Evolutionary conservation across 1,140 invertebrate genomes (phyloP), one percentile per base, ranked within the genome.

Genomic region (Drosophila orena): DNA sequence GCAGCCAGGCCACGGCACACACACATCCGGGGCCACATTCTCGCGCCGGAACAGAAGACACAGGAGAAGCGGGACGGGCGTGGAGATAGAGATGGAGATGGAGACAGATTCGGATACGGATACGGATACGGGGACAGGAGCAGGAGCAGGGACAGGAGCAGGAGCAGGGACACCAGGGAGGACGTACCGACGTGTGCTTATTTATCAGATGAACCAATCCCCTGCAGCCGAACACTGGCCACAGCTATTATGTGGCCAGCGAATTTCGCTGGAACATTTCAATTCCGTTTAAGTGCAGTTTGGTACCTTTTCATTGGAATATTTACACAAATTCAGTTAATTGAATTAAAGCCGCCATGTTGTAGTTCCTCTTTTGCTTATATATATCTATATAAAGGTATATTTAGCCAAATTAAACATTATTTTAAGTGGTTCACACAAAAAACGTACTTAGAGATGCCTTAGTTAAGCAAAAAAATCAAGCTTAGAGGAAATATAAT

Each of bases 151-250:
- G 40, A 57, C 22, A 6, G n/a, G n/a, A n/a, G n/a, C n/a, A n/a
- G n/a, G n/a, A n/a, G 4, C 3, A n/a, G 15, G 17, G 47, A 27
- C 61, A 46, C 24, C 12, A 20, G 27, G 54, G 22, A 70, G 56
- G 7, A 49, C 56, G 35, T n/a, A 55, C 37, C 50, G 44, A 53
- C 54, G 77, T 77, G 57, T 59, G 60, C 78, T 75, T 86, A 62
- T 80, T 81, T 75, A 86, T 86, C 73, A 75, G 81, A 78, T 68
- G 53, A 57, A 66, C 81, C 81, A 70, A 78, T 60, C 70, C 70
- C 57, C 46, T 38, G 57, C 43, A 60, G 43, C 60, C 8, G 44
- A 53, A 73, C 56, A 46, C 27, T 73, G 49, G 20, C 1, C 30
- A 14, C 4, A 27, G n/a, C 14, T 2, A n/a, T 34, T 34, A 20